Conservation (phyloP, 53 echinoderm and acorn worm species). For the Echinarachnius parma region DNA sequence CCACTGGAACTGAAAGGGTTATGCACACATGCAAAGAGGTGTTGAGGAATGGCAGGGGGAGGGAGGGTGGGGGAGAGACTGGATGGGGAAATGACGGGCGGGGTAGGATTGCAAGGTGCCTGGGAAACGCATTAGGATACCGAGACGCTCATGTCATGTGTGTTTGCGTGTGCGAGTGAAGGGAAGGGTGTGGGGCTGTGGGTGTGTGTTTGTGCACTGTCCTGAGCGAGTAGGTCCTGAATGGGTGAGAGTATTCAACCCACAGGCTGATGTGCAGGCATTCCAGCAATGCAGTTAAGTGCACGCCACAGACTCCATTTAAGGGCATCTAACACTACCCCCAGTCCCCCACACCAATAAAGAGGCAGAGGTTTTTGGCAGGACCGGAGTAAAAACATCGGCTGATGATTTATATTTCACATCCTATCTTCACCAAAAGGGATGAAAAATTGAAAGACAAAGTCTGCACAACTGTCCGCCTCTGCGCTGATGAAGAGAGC, state of each 20-base stretch:
- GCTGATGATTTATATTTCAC: constrained; percentile 29
- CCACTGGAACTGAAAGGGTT: too few relatives aligned
- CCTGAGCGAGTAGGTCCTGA: too few relatives aligned
- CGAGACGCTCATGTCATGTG: neutral
- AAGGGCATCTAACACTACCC: constrained; percentile 30
- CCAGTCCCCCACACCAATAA: constrained; percentile 22
- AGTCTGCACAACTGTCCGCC: neutral
- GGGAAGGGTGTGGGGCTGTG: neutral
- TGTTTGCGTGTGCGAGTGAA: neutral
- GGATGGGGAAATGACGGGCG: too few relatives aligned
- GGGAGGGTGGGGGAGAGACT: neutral
- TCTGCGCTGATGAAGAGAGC: neutral
- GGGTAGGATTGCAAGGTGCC: too few relatives aligned
- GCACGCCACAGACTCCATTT: constrained; percentile 26
- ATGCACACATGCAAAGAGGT: neutral
- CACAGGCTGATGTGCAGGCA: constrained; percentile 22
- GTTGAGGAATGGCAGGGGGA: neutral
- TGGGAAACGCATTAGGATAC: too few relatives aligned
- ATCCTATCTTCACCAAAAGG: constrained; percentile 24
- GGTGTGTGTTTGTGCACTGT: constrained; percentile 3
- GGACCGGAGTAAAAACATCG: too few relatives aligned
- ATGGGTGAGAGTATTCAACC: constrained; percentile 16
- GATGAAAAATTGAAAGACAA: constrained; percentile 4
- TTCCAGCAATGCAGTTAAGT: constrained; percentile 26
- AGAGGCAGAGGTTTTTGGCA: too few relatives aligned